These are phyloP conservation scores for Scaptodrosophila latifasciaeformis DNA, from an alignment of 2,888 invertebrate species.

Conservation along the genomic window DNA sequence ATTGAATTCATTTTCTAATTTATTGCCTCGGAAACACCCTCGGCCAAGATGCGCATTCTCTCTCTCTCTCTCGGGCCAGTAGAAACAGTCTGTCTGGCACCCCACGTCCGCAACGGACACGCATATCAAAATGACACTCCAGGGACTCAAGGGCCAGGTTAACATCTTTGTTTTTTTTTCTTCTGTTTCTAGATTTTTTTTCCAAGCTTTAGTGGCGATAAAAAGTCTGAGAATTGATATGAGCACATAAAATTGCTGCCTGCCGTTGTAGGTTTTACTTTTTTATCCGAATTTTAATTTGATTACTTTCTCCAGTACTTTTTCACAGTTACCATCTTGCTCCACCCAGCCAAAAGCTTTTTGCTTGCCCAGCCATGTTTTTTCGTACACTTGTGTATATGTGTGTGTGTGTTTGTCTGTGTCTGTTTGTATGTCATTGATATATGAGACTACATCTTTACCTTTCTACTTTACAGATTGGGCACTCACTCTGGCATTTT, in stretches of 20 bases:
- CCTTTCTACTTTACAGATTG: slow-evolving; percentile 22
- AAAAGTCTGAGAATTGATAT: slow-evolving; percentile 66
- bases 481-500: background rate
- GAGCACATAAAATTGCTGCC: slow-evolving; percentile 53
- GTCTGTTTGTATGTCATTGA: slow-evolving; percentile 18
- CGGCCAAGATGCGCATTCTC: slow-evolving; percentile 18
- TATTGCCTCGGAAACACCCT: slow-evolving; percentile 61
- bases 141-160: slow-evolving; percentile 54
- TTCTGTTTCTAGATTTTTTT: slow-evolving; percentile 24
- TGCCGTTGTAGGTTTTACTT: slow-evolving; percentile 24
- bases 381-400: slow-evolving; percentile 14
- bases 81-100: slow-evolving; percentile 5
- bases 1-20: slow-evolving; percentile 69
- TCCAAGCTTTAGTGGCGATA: slow-evolving; percentile 34
- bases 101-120: slow-evolving; percentile 33
- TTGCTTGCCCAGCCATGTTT: slow-evolving; percentile 15
- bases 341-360: background rate
- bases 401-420: slow-evolving; percentile 11
- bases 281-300: slow-evolving; percentile 65
- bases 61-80: background rate
- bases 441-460: slow-evolving; percentile 12
- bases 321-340: slow-evolving; percentile 15
- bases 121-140: slow-evolving; percentile 67
- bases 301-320: slow-evolving; percentile 47
- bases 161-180: slow-evolving; percentile 45